These are phyloP conservation scores for Gandaritis pyraliata DNA, from an alignment of 2,888 invertebrate genomes.

Conservation along the genomic window DNA sequence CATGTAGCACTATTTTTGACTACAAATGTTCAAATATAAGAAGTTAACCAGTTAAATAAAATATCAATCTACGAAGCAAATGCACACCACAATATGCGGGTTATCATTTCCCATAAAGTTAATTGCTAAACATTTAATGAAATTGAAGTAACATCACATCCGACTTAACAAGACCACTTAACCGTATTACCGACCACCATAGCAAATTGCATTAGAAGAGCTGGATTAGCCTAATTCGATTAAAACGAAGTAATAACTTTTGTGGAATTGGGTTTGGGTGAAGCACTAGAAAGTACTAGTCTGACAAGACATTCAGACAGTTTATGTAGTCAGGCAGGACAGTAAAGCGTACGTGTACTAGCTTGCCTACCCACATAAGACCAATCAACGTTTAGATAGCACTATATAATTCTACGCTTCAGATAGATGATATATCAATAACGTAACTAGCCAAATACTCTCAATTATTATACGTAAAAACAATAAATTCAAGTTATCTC, in stretches of 20 bases:
- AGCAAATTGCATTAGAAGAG: conserved; percentile 51
- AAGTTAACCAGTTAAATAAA: conserved; percentile 4
- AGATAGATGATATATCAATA: no score
- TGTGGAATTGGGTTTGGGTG: conserved; percentile 22
- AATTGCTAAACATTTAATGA: conserved; percentile 55
- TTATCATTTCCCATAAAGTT: conserved; percentile 59
- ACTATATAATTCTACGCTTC: no score
- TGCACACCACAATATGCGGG: conserved; percentile 49
- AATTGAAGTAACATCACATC: conserved; percentile 52
- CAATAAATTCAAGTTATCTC: conserved; percentile 4
- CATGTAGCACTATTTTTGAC: neutral
- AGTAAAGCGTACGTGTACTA: neutral
- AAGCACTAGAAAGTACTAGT: conserved; percentile 20
- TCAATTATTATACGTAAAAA: neutral
- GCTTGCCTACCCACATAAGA: neutral
- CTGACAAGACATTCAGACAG: conserved; percentile 3
- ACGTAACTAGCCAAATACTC: neutral
- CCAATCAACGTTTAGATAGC: neutral
- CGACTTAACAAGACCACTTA: conserved; percentile 55
- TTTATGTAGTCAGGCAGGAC: neutral
- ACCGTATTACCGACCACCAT: conserved; percentile 49
- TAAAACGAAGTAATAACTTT: conserved; percentile 29
- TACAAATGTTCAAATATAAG: neutral
- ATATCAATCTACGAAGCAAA: conserved; percentile 10
- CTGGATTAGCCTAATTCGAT: conserved; percentile 38